Percentiles rank a stretch among this genome's conserved stretches.
Conservation (phyloP, 1,140 invertebrate species). For the Rhyacophila brunnea region DNA sequence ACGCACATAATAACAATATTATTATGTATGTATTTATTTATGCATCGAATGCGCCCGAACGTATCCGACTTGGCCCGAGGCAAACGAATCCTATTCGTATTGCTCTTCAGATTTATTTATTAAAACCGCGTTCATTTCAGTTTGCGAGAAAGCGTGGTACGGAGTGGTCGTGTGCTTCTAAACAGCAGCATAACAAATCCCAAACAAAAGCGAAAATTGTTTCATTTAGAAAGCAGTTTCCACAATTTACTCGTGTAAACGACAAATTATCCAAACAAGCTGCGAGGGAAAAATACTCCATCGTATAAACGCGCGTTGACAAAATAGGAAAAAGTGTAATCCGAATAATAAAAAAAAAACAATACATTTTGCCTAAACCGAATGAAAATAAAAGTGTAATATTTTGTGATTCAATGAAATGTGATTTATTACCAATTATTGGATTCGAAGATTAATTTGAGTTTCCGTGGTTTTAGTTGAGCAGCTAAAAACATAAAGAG, state of each 20-base stretch:
- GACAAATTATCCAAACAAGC: slow-evolving; percentile 10
- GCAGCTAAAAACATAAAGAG: slow-evolving; percentile 19
- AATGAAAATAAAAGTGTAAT: slow-evolving; percentile 9
- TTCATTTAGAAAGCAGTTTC: slow-evolving; percentile 26
- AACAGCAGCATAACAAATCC: slow-evolving; percentile 6
- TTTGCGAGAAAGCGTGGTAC: slow-evolving; percentile 22
- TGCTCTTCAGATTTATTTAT: not conserved
- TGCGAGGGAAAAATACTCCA: slow-evolving; percentile 9
- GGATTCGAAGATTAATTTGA: slow-evolving; percentile 5
- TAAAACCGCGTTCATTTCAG: not conserved
- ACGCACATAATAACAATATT: too few relatives aligned
- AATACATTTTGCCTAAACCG: slow-evolving; percentile 21
- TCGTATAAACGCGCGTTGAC: slow-evolving; percentile 18
- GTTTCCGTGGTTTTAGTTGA: slow-evolving; percentile 25
- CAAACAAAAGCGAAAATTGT: slow-evolving; percentile 16
- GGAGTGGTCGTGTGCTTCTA: slow-evolving; percentile 12
- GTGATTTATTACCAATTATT: slow-evolving; percentile 11
- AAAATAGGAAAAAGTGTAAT: slow-evolving; percentile 21
- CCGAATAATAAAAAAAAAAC: slow-evolving; percentile 5
- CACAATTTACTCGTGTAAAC: slow-evolving; percentile 9
- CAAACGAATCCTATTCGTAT: slow-evolving; percentile 16
- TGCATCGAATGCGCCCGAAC: slow-evolving; percentile 5
- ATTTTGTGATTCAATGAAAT: slow-evolving; percentile 15
- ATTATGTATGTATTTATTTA: too few relatives aligned
- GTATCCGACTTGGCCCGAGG: slow-evolving; percentile 20